Evolutionary conservation across 2,113 vertebrate genomes (phyloP), one percentile per base, ranked within the genome.

Genomic region (Centropristis striata): DNA sequence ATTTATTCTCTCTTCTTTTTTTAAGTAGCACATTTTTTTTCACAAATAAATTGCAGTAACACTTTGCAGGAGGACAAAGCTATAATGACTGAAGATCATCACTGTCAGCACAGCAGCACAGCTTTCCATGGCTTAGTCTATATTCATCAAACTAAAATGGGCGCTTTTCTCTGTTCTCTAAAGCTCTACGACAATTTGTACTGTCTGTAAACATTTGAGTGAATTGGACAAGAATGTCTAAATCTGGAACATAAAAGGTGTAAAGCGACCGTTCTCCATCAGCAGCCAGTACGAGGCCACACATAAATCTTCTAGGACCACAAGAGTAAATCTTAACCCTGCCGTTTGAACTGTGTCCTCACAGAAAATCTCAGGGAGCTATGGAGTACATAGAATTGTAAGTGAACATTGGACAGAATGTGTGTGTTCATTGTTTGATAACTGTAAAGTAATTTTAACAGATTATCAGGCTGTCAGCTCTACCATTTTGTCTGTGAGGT

Each of bases 31-130:
- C 54, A n/a, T 20, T 67, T 0, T 54, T 12, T 59, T 42, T 46
- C 46, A 15, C 39, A 61, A 36, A 25, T 41, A 21, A 49, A 75
- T 49, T 2, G 20, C 21, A 53, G 27, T 46, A 20, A 63, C 23
- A n/a, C 57, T 14, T 16, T 25, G 20, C 25, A 53, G 20, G n/a
- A 71, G 7, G 49, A 36, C 23, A 4, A 16, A 5, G 60, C 39
- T 50, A 5, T 16, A 32, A 28, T 23, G 41, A 39, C 55, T 51
- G 42, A 65, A 41, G 76, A 47, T 64, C 67, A 58, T 37, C 41
- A 55, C 73, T 27, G 53, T 72, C 55, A 65, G 5, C 21, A 0
- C 37, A 68, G 41, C 27, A 51, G 54, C 46, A 67, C 58, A 44
- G 4, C 14, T 32, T 16, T 41, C 7, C 14, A 39, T 39, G 36